Evolutionary conservation across 2,113 vertebrate genomes (phyloP).

Genomic region (Mormyrus iriodes): DNA sequence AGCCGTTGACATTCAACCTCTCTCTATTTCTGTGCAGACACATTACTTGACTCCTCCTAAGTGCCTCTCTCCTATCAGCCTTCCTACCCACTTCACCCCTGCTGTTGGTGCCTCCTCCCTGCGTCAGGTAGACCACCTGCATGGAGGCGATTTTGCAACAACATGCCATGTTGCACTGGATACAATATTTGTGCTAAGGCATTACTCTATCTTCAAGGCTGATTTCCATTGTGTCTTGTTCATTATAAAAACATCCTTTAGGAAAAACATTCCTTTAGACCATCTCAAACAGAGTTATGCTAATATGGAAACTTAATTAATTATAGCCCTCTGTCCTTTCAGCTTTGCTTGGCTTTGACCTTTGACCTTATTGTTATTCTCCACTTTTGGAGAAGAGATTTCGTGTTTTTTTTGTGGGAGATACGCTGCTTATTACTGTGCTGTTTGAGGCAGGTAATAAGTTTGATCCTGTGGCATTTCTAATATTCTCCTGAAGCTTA

Average conservation of each 20-base stretch:
- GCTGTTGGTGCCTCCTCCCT: constrained; percentile 60
- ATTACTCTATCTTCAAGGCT: not conserved
- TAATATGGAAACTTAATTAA: not conserved
- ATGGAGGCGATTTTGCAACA: not conserved
- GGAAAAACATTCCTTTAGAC: too few relatives aligned
- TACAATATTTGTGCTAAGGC: not conserved
- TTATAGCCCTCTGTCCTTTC: not conserved
- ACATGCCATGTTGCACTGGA: not conserved
- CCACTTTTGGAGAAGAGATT: not conserved
- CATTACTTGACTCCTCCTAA: constrained; percentile 47
- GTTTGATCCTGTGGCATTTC: not conserved
- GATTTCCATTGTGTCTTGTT: not conserved
- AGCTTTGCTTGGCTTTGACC: not conserved
- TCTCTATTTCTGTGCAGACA: constrained; percentile 34
- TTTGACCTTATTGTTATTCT: not conserved
- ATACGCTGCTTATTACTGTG: not conserved
- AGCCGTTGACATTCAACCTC: not conserved
- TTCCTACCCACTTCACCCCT: constrained; percentile 63
- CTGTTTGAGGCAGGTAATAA: not conserved
- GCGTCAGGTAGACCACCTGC: constrained; percentile 51
- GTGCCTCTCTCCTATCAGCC: constrained; percentile 56
- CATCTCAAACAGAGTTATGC: not conserved
- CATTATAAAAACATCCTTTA: not conserved
- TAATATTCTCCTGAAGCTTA: not conserved
- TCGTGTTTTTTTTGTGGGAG: not conserved